Base-by-base conservation (phyloP, 2,113 vertebrate species). In the Planiliza haematocheilus region DNA sequence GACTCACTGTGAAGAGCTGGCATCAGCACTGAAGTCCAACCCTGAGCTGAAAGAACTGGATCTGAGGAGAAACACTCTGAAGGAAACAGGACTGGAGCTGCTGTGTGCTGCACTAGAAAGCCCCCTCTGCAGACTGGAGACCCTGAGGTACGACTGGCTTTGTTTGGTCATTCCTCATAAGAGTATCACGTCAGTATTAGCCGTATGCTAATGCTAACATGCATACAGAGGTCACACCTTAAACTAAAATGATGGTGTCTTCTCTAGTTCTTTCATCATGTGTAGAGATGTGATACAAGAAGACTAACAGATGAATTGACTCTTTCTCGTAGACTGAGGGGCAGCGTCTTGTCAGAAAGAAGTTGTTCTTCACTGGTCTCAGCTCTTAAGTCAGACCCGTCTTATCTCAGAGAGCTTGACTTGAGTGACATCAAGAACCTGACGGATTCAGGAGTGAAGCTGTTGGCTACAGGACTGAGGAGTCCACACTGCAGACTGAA, bases 1-100 rank as follows among this genome's bases (percentile, higher is more conserved):
- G 4, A 17, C 48, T 20, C 46, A 64, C 7, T 49, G 10, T 64
- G 61, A 64, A 48, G 7, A 49, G 1, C 30, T 64, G 34, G 61
- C 61, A 7, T 64, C 61, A 37, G 46, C n/a, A 20, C 45, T 64
- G 18, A 62, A 2, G 13, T 34, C 20, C 16, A 43, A 48, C 17
- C 24, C 24, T 30, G 24, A 30, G 24, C 24, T 30, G 24, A 30
- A 30, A 30, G 24, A 30, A 30, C 24, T 30, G 24, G 24, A 30
- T 30, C 24, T 30, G 24, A 30, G 24, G 24, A 30, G 24, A 30
- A 30, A 30, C 24, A 30, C 24, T 30, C 24, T 51, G 17, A 8
- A 20, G 7, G 17, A 39, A 5, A 39, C 61, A 51, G 61, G 11
- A 14, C 11, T 37, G n/a, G 37, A 50, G 46, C 36, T 38, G 12